Evolutionary conservation across 2,797 vertebrate species (phyloP).

Genomic region (Coilia nasus): DNA sequence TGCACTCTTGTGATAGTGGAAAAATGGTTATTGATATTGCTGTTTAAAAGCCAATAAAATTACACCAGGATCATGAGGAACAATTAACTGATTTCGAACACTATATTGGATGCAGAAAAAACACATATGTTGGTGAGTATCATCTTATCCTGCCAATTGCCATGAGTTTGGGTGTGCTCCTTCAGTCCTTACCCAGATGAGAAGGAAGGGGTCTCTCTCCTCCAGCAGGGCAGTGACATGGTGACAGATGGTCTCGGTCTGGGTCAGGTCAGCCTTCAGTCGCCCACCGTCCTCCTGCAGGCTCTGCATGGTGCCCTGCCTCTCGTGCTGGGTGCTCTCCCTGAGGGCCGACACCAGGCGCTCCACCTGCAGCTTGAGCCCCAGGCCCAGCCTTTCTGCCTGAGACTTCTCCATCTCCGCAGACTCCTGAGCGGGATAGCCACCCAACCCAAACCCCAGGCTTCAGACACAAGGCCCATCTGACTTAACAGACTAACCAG

Average conservation of each 20-base stretch:
- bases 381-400: constrained; percentile 64
- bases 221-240: constrained; percentile 68
- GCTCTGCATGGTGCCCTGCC: constrained; percentile 60
- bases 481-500: background rate
- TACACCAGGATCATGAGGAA: background rate
- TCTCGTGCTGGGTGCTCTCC: constrained; percentile 65
- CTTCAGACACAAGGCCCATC: background rate
- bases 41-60: too few relatives aligned
- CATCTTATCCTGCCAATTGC: background rate
- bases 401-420: constrained; percentile 59
- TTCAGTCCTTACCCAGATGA: constrained; percentile 71
- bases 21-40: too few relatives aligned
- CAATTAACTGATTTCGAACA: background rate
- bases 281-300: constrained; percentile 62
- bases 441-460: background rate
- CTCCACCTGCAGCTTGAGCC: constrained; percentile 67
- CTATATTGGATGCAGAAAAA: background rate
- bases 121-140: background rate
- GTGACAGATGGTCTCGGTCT: constrained; percentile 63
- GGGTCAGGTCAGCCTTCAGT: constrained; percentile 63
- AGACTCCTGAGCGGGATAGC: constrained; percentile 58
- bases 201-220: constrained; percentile 74
- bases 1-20: too few relatives aligned
- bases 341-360: constrained; percentile 65
- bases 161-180: background rate